Evolutionary conservation across 2,113 vertebrate genomes (phyloP), one percentile per base, ranked within the genome.

Genomic region (Hystrix cristata): DNA sequence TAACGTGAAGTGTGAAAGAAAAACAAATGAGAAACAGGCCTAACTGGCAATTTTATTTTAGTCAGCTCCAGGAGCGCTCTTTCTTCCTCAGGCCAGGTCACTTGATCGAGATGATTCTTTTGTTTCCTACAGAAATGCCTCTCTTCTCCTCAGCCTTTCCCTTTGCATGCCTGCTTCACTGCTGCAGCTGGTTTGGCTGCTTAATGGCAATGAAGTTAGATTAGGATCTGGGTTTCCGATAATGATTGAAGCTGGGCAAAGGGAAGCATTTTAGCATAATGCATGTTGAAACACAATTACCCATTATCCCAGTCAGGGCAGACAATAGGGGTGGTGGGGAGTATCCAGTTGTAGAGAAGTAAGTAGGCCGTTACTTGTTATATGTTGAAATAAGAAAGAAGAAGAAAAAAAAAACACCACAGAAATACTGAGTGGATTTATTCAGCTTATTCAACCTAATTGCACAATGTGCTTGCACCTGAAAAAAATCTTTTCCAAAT

Each of bases 1-100:
- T 97, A 94, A 95, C 95, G 95, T 87, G 90, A 91, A 97, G 69
- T 90, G 86, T 97, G 94, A 94, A 94, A 96, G 92, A 95, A 85
- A 91, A 95, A 46, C 84, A 83, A 92, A 97, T 89, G 95, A 96
- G 96, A 95, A 92, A 72, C 72, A 55, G 69, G 62, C 88, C 96
- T 95, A 43, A 34, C 90, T 18, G 90, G 87, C 69, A 80, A 94
- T 96, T 97, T 94, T 82, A 87, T 87, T 97, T 93, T 29, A 7
- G 5, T 89, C 92, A 27, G 90, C 71, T 86, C 79, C 0, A 4
- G 19, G 76, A 64, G 53, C 11, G 7, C 80, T 89, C 81, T 87
- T 46, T 12, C 55, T 62, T 31, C 21, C 9, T 90, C 31, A 2
- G 0, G 21, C 94, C 65, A 38, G 90, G 78, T 87, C 95, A 65